These are phyloP conservation scores for Corythoichthys intestinalis DNA, from an alignment of 2,113 vertebrate genomes.

Conservation along the genomic window DNA sequence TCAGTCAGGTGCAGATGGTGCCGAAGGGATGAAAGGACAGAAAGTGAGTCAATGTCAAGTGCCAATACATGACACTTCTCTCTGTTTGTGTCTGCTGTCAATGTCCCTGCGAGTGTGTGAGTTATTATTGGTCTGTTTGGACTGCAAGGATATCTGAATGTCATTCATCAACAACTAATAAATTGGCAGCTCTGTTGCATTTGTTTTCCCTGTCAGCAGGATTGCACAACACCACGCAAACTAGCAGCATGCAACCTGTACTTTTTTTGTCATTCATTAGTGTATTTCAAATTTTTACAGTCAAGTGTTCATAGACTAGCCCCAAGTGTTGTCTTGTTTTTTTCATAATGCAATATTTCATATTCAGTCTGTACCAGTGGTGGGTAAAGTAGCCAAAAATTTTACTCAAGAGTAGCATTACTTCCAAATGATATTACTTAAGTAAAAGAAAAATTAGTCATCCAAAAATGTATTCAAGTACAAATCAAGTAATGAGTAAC, in stretches of 20 bases:
- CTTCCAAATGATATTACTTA: not conserved
- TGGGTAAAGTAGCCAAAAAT: no score
- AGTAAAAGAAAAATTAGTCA: no score
- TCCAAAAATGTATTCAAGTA: no score
- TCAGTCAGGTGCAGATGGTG: constrained; percentile 67
- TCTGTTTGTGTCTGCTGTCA: constrained; percentile 28
- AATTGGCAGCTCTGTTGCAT: constrained; percentile 16
- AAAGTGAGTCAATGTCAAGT: constrained; percentile 74
- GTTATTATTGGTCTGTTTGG: constrained; percentile 8
- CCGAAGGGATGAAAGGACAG: constrained; percentile 73
- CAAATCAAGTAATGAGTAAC: no score
- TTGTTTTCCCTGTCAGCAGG: not conserved
- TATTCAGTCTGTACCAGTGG: not conserved
- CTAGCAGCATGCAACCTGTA: not conserved
- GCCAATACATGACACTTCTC: constrained; percentile 35
- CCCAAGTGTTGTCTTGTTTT: not conserved
- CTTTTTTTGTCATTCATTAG: not conserved
- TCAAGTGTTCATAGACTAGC: not conserved
- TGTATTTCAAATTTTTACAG: not conserved
- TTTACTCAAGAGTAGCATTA: no score
- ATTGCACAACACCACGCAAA: not conserved
- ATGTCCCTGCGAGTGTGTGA: constrained; percentile 15
- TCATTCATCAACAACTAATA: constrained; percentile 19
- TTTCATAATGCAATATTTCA: not conserved
- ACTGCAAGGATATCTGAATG: constrained; percentile 21